Conservation (phyloP, 2,797 vertebrate species). For the Leptodactylus fallax region DNA sequence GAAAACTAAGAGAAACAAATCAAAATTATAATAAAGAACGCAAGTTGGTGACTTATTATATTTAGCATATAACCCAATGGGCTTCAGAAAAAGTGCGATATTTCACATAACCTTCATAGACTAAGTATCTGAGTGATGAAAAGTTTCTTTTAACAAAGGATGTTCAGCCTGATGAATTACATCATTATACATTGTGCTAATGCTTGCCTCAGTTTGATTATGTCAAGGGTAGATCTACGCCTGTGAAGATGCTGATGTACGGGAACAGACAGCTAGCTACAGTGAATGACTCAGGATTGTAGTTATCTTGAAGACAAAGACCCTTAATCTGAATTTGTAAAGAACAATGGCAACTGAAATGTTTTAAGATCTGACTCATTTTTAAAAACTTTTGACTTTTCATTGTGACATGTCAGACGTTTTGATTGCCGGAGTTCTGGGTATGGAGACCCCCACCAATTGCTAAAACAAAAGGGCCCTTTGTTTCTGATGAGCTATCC, state of each 20-base stretch:
- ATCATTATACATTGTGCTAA: neutral
- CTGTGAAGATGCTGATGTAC: neutral
- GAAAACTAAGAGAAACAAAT: conserved; percentile 76
- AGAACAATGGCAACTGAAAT: too few relatives aligned
- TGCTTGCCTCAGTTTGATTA: neutral
- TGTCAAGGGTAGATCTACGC: neutral
- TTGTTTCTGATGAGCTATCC: too few relatives aligned
- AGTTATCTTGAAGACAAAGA: neutral
- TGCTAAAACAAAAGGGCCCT: too few relatives aligned
- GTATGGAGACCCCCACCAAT: too few relatives aligned
- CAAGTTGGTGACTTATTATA: neutral
- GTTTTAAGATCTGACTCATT: too few relatives aligned
- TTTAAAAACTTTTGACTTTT: too few relatives aligned
- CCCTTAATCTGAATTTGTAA: too few relatives aligned
- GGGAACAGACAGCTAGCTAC: neutral
- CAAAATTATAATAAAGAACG: neutral
- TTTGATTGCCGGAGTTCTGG: too few relatives aligned
- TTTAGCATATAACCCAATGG: neutral
- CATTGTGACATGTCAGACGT: too few relatives aligned
- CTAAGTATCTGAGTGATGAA: neutral
- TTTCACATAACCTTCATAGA: neutral
- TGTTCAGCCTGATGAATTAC: too few relatives aligned
- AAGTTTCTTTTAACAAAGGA: neutral
- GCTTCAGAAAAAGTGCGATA: too few relatives aligned
- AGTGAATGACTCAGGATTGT: neutral